phyloP scores from a whole-genome alignment of 2,113 vertebrate genomes.

The Lepidothrix coronata region DNA sequence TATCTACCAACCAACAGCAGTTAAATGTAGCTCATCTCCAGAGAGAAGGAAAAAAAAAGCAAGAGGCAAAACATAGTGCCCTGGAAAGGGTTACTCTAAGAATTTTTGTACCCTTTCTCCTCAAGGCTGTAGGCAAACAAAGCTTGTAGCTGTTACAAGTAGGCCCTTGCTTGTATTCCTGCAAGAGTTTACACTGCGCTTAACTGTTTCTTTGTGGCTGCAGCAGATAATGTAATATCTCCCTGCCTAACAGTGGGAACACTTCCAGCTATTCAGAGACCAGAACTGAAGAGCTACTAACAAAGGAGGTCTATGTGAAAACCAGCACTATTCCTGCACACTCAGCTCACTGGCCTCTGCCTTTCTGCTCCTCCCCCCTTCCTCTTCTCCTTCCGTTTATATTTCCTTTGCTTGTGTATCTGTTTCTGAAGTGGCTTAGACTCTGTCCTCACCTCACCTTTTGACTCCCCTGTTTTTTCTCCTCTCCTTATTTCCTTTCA shows the following conservation, averaged over 20 bases:
- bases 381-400: slow-evolving; percentile 1
- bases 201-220: slow-evolving; percentile 28
- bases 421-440: background rate
- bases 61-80: background rate
- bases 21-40: background rate
- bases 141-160: background rate
- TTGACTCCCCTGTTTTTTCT: background rate
- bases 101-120: background rate
- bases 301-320: slow-evolving; percentile 22
- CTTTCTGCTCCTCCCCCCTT: background rate
- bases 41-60: background rate
- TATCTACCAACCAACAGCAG: background rate
- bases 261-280: slow-evolving; percentile 40
- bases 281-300: slow-evolving; percentile 27
- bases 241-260: slow-evolving; percentile 15
- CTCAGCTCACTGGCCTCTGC: background rate
- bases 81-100: background rate
- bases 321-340: background rate
- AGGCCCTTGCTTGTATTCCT: background rate
- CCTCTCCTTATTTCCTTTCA: background rate
- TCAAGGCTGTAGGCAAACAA: background rate
- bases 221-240: slow-evolving; percentile 25
- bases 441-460: slow-evolving; percentile 27
- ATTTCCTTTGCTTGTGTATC: slow-evolving; percentile 17
- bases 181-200: background rate